Conservation (phyloP, 23 tunicate genomes). For the Botrylloides violaceus region DNA sequence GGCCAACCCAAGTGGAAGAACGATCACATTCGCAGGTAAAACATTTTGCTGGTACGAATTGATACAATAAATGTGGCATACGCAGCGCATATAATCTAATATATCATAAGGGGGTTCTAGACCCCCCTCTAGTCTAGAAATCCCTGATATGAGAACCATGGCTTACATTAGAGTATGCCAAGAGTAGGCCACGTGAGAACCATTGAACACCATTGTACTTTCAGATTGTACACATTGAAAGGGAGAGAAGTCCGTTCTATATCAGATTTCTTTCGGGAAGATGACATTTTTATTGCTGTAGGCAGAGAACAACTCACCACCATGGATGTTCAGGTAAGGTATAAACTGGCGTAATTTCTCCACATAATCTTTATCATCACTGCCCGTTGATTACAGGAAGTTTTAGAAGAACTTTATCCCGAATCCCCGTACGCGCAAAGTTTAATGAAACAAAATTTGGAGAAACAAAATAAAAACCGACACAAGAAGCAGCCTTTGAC, state of each 20-base stretch:
- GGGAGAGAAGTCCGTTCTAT: constrained; percentile 83
- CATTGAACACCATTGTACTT: too few relatives aligned
- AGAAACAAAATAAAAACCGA: constrained; percentile 37
- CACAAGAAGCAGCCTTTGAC: constrained; percentile 20
- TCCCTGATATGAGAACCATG: too few relatives aligned
- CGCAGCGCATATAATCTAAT: too few relatives aligned
- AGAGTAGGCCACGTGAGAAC: too few relatives aligned
- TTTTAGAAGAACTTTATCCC: constrained; percentile 85
- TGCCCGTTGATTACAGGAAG: constrained; percentile 40
- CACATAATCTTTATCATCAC: background rate
- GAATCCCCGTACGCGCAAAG: constrained; percentile 91
- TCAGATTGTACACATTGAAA: constrained; percentile 86
- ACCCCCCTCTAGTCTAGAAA: background rate
- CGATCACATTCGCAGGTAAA: constrained; percentile 77
- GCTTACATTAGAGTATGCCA: too few relatives aligned
- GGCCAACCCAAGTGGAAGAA: constrained; percentile 98
- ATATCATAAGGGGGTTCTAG: background rate
- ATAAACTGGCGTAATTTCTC: background rate
- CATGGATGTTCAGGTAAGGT: constrained; percentile 69
- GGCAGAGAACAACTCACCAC: constrained; percentile 87
- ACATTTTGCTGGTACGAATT: background rate
- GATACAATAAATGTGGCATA: too few relatives aligned
- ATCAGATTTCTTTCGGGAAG: constrained; percentile 90
- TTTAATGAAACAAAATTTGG: constrained; percentile 67
- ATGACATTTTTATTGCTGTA: constrained; percentile 95